A percentile compares a stretch with the other conserved stretches of the same genome.
Evolutionary conservation across 2,888 invertebrate genomes (phyloP).

Genomic region (Amphipyra berbera): DNA sequence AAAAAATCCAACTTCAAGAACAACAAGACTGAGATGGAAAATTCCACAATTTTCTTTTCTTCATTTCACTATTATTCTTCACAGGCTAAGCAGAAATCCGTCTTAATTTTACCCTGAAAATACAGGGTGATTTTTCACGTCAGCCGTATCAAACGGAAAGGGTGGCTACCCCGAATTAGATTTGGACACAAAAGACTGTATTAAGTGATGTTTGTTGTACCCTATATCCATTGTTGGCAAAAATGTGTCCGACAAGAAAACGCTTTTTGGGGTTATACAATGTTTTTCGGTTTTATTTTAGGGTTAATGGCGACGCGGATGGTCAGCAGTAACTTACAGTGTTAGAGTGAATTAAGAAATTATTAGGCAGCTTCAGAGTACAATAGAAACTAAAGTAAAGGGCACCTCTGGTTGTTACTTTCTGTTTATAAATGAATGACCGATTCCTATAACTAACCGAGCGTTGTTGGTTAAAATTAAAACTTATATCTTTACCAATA

Average conservation of each 20-base stretch:
- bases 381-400: no score
- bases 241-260: conserved; percentile 57
- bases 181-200: conserved; percentile 60
- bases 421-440: no score
- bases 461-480: no score
- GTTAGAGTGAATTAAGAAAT: no score
- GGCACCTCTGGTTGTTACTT: no score
- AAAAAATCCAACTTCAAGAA: background rate
- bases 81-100: conserved; percentile 28
- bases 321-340: conserved; percentile 9
- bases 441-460: no score
- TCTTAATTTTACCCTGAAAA: conserved; percentile 53
- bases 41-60: conserved; percentile 1
- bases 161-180: conserved; percentile 56
- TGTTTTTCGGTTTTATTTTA: conserved; percentile 40
- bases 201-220: conserved; percentile 60
- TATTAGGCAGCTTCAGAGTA: no score
- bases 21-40: background rate
- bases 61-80: conserved; percentile 31
- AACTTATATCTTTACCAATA: no score
- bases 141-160: conserved; percentile 44
- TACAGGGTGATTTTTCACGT: conserved; percentile 55
- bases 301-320: conserved; percentile 19
- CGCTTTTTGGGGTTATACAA: conserved; percentile 51
- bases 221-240: conserved; percentile 47